These are phyloP conservation scores for Aradophagus sp. DNA, from an alignment of 1,140 invertebrate genomes.

Conservation along the genomic window DNA sequence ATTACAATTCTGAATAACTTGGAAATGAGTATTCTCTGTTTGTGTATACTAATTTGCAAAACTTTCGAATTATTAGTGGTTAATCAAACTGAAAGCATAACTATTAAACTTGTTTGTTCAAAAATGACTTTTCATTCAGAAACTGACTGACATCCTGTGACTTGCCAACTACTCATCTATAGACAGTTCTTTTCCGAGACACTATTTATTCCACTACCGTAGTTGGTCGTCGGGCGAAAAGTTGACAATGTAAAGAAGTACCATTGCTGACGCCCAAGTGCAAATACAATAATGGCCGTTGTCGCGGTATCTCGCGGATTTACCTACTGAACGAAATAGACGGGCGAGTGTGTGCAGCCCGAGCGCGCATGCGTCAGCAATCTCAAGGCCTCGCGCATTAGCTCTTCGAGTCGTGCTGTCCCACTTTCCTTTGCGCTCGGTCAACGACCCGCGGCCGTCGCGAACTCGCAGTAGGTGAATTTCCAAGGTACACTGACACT, in stretches of 20 bases:
- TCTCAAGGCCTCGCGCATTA: conserved; percentile 65
- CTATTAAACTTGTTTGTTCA: not conserved
- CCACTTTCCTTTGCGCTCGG: conserved; percentile 73
- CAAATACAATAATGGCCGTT: conserved; percentile 37
- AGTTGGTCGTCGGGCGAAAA: not conserved
- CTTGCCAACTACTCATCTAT: too few relatives aligned
- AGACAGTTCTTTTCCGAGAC: too few relatives aligned
- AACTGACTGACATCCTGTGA: too few relatives aligned
- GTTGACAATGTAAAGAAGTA: not conserved
- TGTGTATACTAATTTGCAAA: too few relatives aligned
- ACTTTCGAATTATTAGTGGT: too few relatives aligned
- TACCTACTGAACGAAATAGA: conserved; percentile 54
- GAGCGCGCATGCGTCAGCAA: conserved; percentile 64
- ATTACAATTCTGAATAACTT: too few relatives aligned
- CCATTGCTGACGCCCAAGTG: conserved; percentile 8
- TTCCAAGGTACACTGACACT: conserved; percentile 70
- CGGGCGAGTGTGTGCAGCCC: conserved; percentile 50
- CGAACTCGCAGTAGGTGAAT: conserved; percentile 66
- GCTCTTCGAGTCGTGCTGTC: conserved; percentile 67
- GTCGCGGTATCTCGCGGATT: conserved; percentile 36
- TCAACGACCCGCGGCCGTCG: conserved; percentile 69
- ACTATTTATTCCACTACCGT: too few relatives aligned
- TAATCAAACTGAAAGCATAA: too few relatives aligned
- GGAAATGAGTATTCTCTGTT: too few relatives aligned
- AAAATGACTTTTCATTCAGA: too few relatives aligned